Evolutionary conservation across 1,140 invertebrate species (phyloP), one percentile per base, ranked within the genome.

Genomic region (Papilio glaucus): DNA sequence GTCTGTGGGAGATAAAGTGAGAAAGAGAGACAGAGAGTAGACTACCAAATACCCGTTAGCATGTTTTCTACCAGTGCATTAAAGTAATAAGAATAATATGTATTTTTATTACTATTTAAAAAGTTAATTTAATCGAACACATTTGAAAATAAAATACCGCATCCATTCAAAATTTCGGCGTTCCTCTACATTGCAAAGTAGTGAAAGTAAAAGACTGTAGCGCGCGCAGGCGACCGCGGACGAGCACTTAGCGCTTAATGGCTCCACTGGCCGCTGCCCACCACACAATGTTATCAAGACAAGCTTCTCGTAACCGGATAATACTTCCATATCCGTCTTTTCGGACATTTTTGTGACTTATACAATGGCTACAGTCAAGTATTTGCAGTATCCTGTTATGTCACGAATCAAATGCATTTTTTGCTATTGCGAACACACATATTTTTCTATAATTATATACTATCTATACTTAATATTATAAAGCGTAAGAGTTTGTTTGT

Each of bases 171-270:
- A 49, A 49, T 57, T 57, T 57, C 10, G 7, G 18, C 12, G 18
- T 57, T 57, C 21, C 15, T 57, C 21, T 33, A 3, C 49, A 13
- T 57, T 57, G 18, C 49, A 26, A 26, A 21, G 21, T 21, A 26
- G 49, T 57, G 49, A 57, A 57, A 57, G 49, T 57, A 57, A 57
- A 24, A 57, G 49, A 57, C 10, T 26, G 12, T 4, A 21, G 24
- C 21, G 41, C 41, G 49, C 21, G 49, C 21, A 57, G 49, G 49
- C 24, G 49, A 57, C 49, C 21, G 49, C 49, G 49, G 21, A 53
- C 18, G 21, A 57, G 18, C 49, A 57, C 49, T 57, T 57, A 57
- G 49, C 21, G 49, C 49, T 57, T 57, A 57, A 57, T 57, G 21
- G 49, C 21, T 49, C 45, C 45, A 49, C 12, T 49, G 45, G 18